phyloP scores from a whole-genome alignment of 2,888 invertebrate species.

The Orthosia incerta region DNA sequence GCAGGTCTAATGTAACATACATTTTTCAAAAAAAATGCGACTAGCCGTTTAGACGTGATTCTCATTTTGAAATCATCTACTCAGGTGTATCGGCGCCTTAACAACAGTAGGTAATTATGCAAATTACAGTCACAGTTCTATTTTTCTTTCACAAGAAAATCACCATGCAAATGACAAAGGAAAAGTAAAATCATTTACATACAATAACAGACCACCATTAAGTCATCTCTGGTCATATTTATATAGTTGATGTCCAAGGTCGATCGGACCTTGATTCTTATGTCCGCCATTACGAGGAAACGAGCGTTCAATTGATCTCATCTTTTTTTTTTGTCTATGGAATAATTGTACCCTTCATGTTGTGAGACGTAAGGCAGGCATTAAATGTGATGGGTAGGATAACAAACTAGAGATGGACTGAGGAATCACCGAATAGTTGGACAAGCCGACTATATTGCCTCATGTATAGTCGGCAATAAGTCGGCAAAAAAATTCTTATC shows the following conservation, averaged over 20 bases:
- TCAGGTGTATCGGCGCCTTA: no score
- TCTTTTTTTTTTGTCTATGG: slow-evolving; percentile 51
- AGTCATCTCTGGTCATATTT: slow-evolving; percentile 27
- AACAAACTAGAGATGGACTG: slow-evolving; percentile 20
- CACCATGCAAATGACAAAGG: slow-evolving; percentile 12
- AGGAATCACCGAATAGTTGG: not conserved
- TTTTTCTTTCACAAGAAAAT: slow-evolving; percentile 17
- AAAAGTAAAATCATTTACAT: slow-evolving; percentile 44
- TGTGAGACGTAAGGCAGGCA: slow-evolving; percentile 26
- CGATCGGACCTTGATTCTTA: slow-evolving; percentile 61
- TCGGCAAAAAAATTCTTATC: not conserved
- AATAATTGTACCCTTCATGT: slow-evolving; percentile 48
- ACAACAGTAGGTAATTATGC: not conserved
- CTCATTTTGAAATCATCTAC: no score
- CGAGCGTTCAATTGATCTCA: slow-evolving; percentile 52
- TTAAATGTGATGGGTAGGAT: slow-evolving; percentile 28
- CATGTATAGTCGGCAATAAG: not conserved
- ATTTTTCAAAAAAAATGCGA: no score
- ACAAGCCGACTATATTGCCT: no score
- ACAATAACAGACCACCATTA: slow-evolving; percentile 30
- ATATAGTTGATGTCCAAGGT: slow-evolving; percentile 45
- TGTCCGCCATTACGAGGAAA: slow-evolving; percentile 65
- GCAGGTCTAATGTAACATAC: no score
- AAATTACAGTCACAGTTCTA: not conserved
- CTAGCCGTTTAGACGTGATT: no score